A percentile compares a stretch with the other conserved stretches of the same genome.
Evolutionary conservation across 2,113 vertebrate genomes (phyloP).

Genomic region (Caranx melampygus): DNA sequence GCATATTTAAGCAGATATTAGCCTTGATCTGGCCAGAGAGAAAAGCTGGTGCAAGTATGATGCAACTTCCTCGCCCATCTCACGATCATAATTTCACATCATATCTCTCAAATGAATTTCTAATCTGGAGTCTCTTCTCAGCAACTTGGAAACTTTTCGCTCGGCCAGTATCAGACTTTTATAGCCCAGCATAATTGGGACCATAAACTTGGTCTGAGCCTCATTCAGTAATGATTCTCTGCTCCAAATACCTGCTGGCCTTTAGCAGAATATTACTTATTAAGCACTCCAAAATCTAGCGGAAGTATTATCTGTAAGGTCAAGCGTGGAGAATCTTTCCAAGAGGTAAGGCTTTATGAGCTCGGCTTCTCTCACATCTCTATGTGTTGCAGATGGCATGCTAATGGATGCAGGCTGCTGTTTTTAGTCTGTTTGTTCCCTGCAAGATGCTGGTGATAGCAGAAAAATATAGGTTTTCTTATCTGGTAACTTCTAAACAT

Average conservation of each 20-base stretch:
- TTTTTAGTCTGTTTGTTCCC: slow-evolving; percentile 58
- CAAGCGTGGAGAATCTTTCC: slow-evolving; percentile 81
- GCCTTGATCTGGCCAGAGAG: slow-evolving; percentile 69
- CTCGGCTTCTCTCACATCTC: slow-evolving; percentile 70
- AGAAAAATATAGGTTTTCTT: slow-evolving; percentile 4
- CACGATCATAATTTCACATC: slow-evolving; percentile 69
- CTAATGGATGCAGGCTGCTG: slow-evolving; percentile 66
- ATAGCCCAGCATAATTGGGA: slow-evolving; percentile 78
- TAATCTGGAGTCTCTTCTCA: slow-evolving; percentile 59
- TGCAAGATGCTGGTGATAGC: not conserved
- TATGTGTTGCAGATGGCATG: slow-evolving; percentile 72
- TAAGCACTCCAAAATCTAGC: slow-evolving; percentile 79
- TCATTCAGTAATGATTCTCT: slow-evolving; percentile 80
- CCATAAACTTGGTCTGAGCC: slow-evolving; percentile 80
- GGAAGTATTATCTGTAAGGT: slow-evolving; percentile 84
- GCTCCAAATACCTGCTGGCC: slow-evolving; percentile 81
- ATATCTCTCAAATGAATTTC: slow-evolving; percentile 71
- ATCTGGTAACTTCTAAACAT: slow-evolving; percentile 1
- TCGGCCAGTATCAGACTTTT: slow-evolving; percentile 72
- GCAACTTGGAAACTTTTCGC: slow-evolving; percentile 73
- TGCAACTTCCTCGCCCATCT: slow-evolving; percentile 65
- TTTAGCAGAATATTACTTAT: slow-evolving; percentile 82
- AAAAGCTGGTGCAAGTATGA: slow-evolving; percentile 70
- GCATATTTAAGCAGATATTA: slow-evolving; percentile 70
- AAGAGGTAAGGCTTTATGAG: slow-evolving; percentile 78